Base-by-base conservation (phyloP, 92 coral and sea anemone genomes). In the Bergia sp. region DNA sequence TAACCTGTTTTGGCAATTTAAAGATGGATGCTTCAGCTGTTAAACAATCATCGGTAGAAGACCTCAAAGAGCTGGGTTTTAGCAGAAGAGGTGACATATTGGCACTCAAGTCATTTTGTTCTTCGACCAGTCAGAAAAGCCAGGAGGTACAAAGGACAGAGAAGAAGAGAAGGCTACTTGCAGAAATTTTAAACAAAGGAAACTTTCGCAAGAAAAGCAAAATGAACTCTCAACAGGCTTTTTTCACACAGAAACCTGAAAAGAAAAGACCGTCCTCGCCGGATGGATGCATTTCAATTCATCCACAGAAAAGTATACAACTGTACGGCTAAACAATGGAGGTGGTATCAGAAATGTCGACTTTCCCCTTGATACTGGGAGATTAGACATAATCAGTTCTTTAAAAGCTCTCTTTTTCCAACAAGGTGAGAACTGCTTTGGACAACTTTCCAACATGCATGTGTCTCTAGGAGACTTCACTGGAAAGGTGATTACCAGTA, bases 401-500 rank as follows among this genome's bases (percentile, higher is more conserved):
- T 2, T 81, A 4, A 81, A 81, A 81, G 10, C 72, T 81, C 47
- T 81, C 69, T 81, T 81, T 29, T 81, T 49, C 44, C 85, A 69
- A 81, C 69, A 81, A 47, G 29, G 44, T 81, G 85, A 81, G 44
- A 81, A 81, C 44, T 81, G 67, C 5, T n/a, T 44, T 81, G 85
- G 85, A 2, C 10, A 81, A 81, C 69, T 81, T 47, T 10, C 85
- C 44, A n/a, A 81, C 21, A 81, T 81, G 85, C n/a, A 81, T 81
- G 85, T 81, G 85, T 81, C 85, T 37, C 85, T 81, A 81, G 85
- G 71, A 45, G 85, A 81, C 72, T 81, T 81, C 44, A 81, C 85
- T 81, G 85, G 85, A 3, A 81, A 81, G 44, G 85, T 11, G 44
- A 49, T 49, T 15, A 65, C 47, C 44, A 7, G 85, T 36, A 47